These are phyloP conservation scores for Hesperia comma DNA, from an alignment of 2,888 invertebrate genomes.

Conservation along the genomic window DNA sequence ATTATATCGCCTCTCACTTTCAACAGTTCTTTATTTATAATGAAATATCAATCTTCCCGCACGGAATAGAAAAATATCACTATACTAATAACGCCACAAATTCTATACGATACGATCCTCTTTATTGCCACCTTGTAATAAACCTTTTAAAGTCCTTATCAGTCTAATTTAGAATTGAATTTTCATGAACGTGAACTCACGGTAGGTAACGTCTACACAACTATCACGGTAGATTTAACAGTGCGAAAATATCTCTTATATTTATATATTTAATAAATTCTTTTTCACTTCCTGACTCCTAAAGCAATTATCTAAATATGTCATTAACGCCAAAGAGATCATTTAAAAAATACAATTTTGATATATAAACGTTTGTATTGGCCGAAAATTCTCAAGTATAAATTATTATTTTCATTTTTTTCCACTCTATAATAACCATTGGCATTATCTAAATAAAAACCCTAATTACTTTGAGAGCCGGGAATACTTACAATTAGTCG, in stretches of 20 bases:
- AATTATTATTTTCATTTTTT: constrained; percentile 70
- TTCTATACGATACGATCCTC: constrained; percentile 19
- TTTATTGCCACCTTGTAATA: constrained; percentile 33
- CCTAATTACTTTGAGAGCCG: constrained; percentile 84
- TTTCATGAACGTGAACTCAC: constrained; percentile 40
- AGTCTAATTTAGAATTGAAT: constrained; percentile 41
- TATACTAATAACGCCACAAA: constrained; percentile 22
- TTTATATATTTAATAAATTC: constrained; percentile 79
- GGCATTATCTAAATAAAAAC: constrained; percentile 67
- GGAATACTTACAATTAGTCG: constrained; percentile 76
- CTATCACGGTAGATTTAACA: constrained; percentile 73
- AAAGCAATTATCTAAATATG: constrained; percentile 77
- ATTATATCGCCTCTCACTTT: constrained; percentile 1
- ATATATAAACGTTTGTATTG: constrained; percentile 79
- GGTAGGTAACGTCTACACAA: constrained; percentile 55
- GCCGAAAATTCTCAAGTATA: constrained; percentile 76
- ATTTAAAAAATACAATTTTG: constrained; percentile 82
- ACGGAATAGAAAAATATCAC: constrained; percentile 36
- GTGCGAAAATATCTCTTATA: constrained; percentile 83
- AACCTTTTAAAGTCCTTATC: constrained; percentile 31
- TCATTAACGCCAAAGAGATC: constrained; percentile 80
- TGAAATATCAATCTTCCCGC: constrained; percentile 16
- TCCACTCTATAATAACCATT: constrained; percentile 60
- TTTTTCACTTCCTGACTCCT: constrained; percentile 80
- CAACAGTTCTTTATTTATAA: constrained; percentile 1